Base-by-base conservation (phyloP, 2,113 vertebrate species). In the Rynchops niger region DNA sequence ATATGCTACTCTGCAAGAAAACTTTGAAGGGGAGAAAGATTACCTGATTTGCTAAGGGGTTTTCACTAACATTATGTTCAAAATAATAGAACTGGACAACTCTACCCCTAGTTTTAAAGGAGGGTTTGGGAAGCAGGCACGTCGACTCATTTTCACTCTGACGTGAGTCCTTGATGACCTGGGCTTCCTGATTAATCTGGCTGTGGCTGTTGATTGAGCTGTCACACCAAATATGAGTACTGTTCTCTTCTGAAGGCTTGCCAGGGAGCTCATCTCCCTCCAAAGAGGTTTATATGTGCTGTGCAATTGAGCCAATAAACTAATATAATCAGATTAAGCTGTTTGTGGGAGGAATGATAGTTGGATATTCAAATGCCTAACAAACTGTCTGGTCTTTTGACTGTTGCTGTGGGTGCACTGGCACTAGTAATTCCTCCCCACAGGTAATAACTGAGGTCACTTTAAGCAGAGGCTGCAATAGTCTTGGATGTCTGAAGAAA, bases 271-370 rank as follows among this genome's bases (percentile, higher is more conserved):
- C 49, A 62, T 45, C 82, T 87, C 45, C 19, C n/a, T 90, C 43
- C 38, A 32, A 14, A 62, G 59, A 84, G 47, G 42, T 73, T 90
- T 86, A 62, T 79, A 50, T 62, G 65, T 61, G 56, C 83, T 79
- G 32, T 95, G 73, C 86, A 91, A 26, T 62, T 95, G 89, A 96
- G 65, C 32, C 55, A 93, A 34, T 89, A 84, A 85, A 81, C 26
- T 32, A 76, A 86, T 86, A 67, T 81, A 83, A 94, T 78, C 80
- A 82, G 69, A 79, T 89, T 66, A 95, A 52, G 55, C 52, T 79
- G 56, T 69, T 70, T 69, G 90, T 91, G 88, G 90, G 79, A 88
- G 71, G 76, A 88, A 25, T 67, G 56, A 26, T 52, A 61, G 18
- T 58, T 74, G 59, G 42, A 32, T 87, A 62, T 77, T 66, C 72